These are phyloP conservation scores for Thalassaphorura encarpata DNA, from an alignment of 1,140 invertebrate genomes.

Conservation along the genomic window DNA sequence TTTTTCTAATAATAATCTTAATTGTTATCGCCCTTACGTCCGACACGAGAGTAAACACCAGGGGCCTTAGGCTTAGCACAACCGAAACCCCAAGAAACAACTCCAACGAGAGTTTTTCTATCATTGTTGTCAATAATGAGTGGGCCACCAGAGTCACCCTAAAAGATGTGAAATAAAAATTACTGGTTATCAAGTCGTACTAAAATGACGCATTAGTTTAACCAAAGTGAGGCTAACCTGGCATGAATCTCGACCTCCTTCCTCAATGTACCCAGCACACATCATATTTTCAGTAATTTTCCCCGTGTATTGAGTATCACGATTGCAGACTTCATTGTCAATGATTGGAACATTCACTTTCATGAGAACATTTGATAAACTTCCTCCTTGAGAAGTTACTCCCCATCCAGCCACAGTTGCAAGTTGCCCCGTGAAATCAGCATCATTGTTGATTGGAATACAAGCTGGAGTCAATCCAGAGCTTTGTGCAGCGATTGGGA, in stretches of 20 bases:
- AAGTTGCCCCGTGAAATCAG: conserved; percentile 9
- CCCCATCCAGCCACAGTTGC: conserved; percentile 48
- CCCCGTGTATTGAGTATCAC: conserved; percentile 25
- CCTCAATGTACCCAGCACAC: conserved; percentile 65
- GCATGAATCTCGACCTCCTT: conserved; percentile 69
- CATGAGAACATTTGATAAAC: conserved; percentile 22
- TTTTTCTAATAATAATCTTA: background rate
- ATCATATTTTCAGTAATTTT: conserved; percentile 41
- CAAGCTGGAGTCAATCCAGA: conserved; percentile 13
- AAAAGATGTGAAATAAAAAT: conserved; percentile 1
- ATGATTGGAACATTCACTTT: conserved; percentile 34
- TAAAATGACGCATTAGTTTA: background rate
- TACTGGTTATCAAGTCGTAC: background rate
- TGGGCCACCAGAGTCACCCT: conserved; percentile 24
- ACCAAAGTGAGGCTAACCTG: conserved; percentile 40
- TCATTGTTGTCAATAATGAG: conserved; percentile 22
- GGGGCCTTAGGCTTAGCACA: conserved; percentile 17
- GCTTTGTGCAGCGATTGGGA: conserved; percentile 5
- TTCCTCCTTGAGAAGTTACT: conserved; percentile 37
- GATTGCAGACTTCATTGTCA: conserved; percentile 27
- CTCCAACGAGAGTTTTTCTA: conserved; percentile 19
- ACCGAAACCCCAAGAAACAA: conserved; percentile 23
- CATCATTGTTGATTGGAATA: conserved; percentile 20
- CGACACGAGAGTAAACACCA: conserved; percentile 22
- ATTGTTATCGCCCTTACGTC: conserved; percentile 15